Evolutionary conservation across 2,113 vertebrate species (phyloP).

Genomic region (Halichoerus grypus): DNA sequence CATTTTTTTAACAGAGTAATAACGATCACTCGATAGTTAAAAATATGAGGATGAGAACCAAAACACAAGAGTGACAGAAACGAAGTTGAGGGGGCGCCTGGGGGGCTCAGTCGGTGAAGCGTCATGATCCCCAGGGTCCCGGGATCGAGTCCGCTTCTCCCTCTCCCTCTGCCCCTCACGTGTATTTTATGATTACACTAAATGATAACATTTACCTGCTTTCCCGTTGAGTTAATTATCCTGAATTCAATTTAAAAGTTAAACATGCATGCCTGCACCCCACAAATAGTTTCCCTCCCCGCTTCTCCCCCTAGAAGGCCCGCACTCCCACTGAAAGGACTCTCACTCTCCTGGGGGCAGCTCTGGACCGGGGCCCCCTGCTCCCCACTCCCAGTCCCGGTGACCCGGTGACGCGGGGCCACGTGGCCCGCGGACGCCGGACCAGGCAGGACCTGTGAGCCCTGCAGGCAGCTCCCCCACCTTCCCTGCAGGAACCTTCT

Average conservation of each 20-base stretch:
- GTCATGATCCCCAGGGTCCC: neutral
- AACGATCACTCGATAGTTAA: neutral
- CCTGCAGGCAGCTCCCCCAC: neutral
- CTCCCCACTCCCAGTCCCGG: neutral
- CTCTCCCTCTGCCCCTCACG: neutral
- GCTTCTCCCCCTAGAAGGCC: neutral
- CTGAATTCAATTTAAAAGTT: neutral
- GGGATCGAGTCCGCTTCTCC: neutral
- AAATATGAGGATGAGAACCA: neutral
- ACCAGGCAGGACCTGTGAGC: neutral
- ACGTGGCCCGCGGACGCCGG: fast-evolving
- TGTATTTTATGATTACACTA: neutral
- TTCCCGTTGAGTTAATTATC: neutral
- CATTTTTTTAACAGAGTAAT: neutral
- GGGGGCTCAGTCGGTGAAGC: neutral
- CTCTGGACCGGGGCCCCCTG: neutral
- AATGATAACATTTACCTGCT: neutral
- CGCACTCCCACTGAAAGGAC: fast-evolving
- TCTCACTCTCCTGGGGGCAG: neutral
- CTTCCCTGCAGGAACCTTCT: neutral
- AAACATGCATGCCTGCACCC: fast-evolving
- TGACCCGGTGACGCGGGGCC: neutral
- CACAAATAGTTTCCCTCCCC: fast-evolving
- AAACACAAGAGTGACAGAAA: neutral
- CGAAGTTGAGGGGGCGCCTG: neutral